Evolutionary conservation across 2,113 vertebrate species (phyloP).

Genomic region (Ariopsis seemanni): DNA sequence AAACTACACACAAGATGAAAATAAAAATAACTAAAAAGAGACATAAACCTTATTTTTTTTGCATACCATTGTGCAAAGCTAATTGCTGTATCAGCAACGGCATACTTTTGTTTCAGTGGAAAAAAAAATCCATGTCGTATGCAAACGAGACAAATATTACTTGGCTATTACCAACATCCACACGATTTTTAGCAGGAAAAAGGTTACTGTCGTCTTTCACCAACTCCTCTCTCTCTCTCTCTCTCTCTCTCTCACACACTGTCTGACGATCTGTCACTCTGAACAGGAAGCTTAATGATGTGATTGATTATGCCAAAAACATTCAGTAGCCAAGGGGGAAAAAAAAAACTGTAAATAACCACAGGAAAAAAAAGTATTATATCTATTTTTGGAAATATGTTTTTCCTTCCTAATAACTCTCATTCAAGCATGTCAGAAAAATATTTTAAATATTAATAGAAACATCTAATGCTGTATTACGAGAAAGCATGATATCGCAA

Average conservation of each 20-base stretch:
- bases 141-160: neutral
- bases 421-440: conserved; percentile 23
- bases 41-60: neutral
- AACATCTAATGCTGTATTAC: conserved; percentile 30
- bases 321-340: neutral
- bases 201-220: neutral
- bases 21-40: neutral
- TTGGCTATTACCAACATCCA: neutral
- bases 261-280: neutral
- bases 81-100: neutral
- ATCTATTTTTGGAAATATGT: conserved; percentile 6
- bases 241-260: neutral
- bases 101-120: neutral
- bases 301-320: neutral
- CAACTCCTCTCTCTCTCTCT: neutral
- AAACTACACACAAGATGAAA: neutral
- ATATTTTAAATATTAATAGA: conserved; percentile 36
- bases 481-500: conserved; percentile 14
- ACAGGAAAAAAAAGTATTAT: neutral
- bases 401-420: conserved; percentile 36
- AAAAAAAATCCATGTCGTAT: neutral
- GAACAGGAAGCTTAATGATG: neutral
- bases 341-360: neutral
- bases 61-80: neutral
- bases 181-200: neutral